Conservation (phyloP, 2,888 invertebrate species). For the Nymphalis urticae region DNA sequence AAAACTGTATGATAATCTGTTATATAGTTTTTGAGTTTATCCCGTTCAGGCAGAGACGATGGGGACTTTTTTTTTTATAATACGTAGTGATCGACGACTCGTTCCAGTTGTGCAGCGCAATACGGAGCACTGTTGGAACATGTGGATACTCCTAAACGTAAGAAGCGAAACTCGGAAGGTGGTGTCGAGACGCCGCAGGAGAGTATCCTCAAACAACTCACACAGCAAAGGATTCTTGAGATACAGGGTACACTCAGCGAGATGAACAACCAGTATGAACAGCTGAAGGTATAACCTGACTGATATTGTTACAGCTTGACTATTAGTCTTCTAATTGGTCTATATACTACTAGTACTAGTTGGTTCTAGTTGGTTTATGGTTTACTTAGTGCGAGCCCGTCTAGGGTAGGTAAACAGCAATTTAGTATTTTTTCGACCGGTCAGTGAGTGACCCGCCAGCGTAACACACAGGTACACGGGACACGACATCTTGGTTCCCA, state of each 20-base stretch:
- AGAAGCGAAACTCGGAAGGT: constrained; percentile 86
- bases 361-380: too few species aligned
- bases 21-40: too few species aligned
- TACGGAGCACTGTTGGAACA: constrained; percentile 91
- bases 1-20: too few species aligned
- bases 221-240: constrained; percentile 89
- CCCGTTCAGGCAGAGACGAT: too few species aligned
- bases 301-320: neutral
- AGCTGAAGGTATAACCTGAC: constrained; percentile 78
- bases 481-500: too few species aligned
- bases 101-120: constrained; percentile 88
- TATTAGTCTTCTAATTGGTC: neutral
- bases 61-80: neutral
- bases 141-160: constrained; percentile 92
- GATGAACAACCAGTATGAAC: constrained; percentile 87
- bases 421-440: too few species aligned
- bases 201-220: constrained; percentile 88
- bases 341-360: too few species aligned
- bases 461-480: too few species aligned
- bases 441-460: too few species aligned
- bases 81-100: neutral
- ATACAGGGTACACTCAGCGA: constrained; percentile 86
- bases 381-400: too few species aligned
- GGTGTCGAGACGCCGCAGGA: constrained; percentile 87
- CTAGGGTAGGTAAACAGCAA: too few species aligned